Evolutionary conservation across 1,140 invertebrate species (phyloP).

Genomic region (Sesamia nonagrioides): DNA sequence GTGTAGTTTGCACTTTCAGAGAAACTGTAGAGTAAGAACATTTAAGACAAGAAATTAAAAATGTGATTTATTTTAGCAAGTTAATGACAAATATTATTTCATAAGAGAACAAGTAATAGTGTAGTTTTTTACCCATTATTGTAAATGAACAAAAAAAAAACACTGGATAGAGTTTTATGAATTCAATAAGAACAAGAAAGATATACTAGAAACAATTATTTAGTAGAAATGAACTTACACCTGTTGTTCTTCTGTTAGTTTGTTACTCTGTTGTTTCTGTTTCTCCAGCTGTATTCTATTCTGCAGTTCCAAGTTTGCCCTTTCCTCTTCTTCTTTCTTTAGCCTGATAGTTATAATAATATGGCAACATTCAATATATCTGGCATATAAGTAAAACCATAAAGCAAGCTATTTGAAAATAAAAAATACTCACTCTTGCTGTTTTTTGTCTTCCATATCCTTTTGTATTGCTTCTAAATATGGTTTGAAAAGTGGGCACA

Average conservation of each 20-base stretch:
- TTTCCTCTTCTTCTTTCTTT: constrained; percentile 74
- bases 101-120: no score
- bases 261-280: constrained; percentile 75
- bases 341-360: constrained; percentile 58
- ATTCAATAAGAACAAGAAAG: no score
- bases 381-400: background rate
- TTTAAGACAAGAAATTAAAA: no score
- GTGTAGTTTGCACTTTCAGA: background rate
- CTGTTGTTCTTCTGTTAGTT: constrained; percentile 87
- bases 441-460: constrained; percentile 93
- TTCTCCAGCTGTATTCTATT: constrained; percentile 79
- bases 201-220: no score
- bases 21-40: no score
- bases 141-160: no score
- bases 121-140: no score
- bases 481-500: constrained; percentile 96
- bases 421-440: constrained; percentile 84
- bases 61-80: no score
- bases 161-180: no score
- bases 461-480: constrained; percentile 97
- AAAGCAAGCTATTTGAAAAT: background rate
- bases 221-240: constrained; percentile 84
- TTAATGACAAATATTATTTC: no score
- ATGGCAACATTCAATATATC: background rate
- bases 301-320: constrained; percentile 72